Conservation (phyloP, 2,797 vertebrate species). For the Catamblyrhynchus diadema region DNA sequence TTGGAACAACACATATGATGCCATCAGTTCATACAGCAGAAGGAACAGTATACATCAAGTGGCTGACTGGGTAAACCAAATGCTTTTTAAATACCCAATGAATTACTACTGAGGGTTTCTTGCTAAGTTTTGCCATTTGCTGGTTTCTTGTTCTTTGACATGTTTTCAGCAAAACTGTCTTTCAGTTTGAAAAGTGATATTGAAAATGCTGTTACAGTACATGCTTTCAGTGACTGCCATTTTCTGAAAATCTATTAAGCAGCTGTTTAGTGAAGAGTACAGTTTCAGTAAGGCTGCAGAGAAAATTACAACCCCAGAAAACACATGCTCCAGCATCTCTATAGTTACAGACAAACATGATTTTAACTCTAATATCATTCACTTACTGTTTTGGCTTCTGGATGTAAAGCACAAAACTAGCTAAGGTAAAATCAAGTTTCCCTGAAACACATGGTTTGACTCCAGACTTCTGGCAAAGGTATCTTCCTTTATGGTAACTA, state of each 20-base stretch:
- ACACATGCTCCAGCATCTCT: neutral
- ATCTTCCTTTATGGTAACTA: neutral
- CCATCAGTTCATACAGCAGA: constrained; percentile 22
- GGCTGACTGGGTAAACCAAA: neutral
- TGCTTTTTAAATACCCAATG: neutral
- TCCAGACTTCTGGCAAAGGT: neutral
- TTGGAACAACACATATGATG: neutral
- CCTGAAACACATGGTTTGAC: neutral
- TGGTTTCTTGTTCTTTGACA: neutral
- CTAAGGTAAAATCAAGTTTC: neutral
- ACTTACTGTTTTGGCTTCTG: neutral
- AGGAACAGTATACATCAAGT: neutral
- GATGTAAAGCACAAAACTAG: neutral
- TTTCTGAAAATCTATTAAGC: neutral
- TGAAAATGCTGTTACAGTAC: neutral
- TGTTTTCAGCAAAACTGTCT: neutral
- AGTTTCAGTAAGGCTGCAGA: neutral
- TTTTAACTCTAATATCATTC: neutral
- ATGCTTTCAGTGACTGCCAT: neutral
- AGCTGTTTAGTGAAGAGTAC: neutral
- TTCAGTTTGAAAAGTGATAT: neutral
- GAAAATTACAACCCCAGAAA: neutral
- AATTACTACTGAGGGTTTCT: neutral
- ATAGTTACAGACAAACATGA: neutral
- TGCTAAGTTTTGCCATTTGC: neutral